These are phyloP conservation scores for Tachysurus fulvidraco DNA, from an alignment of 2,113 vertebrate genomes.

Conservation along the genomic window DNA sequence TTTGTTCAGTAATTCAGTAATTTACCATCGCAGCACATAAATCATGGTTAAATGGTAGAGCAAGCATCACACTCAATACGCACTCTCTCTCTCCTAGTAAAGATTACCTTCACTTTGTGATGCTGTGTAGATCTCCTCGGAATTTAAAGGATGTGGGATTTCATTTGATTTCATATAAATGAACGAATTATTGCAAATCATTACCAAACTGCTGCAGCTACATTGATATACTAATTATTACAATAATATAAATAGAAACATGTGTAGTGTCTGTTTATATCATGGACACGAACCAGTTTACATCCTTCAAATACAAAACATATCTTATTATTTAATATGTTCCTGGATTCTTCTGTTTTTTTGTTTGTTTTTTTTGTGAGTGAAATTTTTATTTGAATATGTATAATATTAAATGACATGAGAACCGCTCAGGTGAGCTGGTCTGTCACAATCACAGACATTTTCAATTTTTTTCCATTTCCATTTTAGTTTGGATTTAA, in stretches of 20 bases:
- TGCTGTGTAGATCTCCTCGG: background rate
- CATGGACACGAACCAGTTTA: background rate
- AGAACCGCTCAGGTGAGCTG: background rate
- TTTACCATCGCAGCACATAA: background rate
- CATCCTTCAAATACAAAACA: background rate
- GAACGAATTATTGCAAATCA: background rate
- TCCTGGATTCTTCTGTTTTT: background rate
- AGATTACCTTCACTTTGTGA: background rate
- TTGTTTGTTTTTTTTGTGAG: background rate
- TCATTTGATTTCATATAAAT: background rate
- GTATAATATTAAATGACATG: background rate
- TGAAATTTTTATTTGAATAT: background rate
- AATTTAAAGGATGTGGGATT: background rate
- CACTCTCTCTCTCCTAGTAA: background rate
- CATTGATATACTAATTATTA: too few species aligned
- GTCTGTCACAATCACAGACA: background rate
- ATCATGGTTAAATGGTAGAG: background rate
- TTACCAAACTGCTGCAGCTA: too few species aligned
- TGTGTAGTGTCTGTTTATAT: background rate
- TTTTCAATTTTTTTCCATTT: background rate
- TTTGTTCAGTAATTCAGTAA: background rate
- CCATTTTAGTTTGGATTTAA: background rate
- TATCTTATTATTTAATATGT: background rate
- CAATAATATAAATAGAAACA: too few species aligned
- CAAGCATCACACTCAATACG: background rate